phyloP scores from a whole-genome alignment of 2,888 invertebrate genomes.

The Macrophya annulata region DNA sequence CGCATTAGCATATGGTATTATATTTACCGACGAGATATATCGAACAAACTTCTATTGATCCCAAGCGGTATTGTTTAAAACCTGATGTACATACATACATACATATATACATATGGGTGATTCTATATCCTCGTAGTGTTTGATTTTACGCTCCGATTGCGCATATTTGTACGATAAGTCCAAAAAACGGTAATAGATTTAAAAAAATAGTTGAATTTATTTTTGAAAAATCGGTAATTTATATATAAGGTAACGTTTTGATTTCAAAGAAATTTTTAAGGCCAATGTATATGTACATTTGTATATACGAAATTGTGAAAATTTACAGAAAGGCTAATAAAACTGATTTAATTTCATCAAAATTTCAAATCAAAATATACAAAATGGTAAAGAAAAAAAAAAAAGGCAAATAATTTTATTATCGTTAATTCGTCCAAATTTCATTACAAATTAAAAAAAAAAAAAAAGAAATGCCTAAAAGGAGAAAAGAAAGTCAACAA shows the following conservation, averaged over 20 bases:
- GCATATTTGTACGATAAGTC: background rate
- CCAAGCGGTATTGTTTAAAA: constrained; percentile 18
- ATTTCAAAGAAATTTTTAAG: background rate
- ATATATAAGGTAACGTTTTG: background rate
- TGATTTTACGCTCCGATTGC: constrained; percentile 24
- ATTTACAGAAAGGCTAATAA: no score
- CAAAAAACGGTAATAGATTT: background rate
- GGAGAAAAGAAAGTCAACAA: background rate
- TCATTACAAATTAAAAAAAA: no score
- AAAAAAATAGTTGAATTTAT: background rate
- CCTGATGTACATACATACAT: background rate
- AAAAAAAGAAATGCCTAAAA: background rate
- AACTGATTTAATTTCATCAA: no score
- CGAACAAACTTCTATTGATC: constrained; percentile 52
- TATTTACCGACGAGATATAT: constrained; percentile 65
- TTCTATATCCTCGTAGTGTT: background rate
- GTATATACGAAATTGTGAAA: background rate
- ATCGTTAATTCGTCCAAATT: no score
- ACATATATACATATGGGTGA: background rate
- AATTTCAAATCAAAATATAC: background rate
- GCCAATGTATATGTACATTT: background rate
- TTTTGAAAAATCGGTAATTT: background rate
- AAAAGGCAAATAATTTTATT: background rate
- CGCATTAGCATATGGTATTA: constrained; percentile 75
- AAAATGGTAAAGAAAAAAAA: background rate